Percentiles rank a stretch among this genome's conserved stretches.
These are phyloP conservation scores for Sebastes miniatus DNA, from an alignment of 2,797 vertebrate species.

Conservation along the genomic window DNA sequence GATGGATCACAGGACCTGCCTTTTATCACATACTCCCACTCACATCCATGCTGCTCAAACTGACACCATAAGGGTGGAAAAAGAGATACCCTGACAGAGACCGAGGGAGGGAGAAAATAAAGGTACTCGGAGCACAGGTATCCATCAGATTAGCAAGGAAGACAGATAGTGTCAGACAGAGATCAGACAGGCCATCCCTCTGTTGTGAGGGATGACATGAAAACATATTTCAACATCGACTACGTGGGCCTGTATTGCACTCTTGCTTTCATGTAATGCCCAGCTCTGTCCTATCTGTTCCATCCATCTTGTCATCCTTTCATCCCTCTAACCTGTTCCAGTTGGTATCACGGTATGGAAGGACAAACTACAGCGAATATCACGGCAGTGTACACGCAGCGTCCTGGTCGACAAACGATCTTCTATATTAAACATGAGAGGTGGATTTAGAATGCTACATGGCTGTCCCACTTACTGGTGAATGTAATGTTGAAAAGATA, in stretches of 20 bases:
- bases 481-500: neutral
- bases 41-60: slow-evolving; percentile 21
- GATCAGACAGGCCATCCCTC: slow-evolving; percentile 55
- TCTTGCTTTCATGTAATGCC: slow-evolving; percentile 66
- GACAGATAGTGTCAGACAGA: slow-evolving; percentile 56
- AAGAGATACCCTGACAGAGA: slow-evolving; percentile 8
- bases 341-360: slow-evolving; percentile 17
- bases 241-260: slow-evolving; percentile 23
- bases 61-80: slow-evolving; percentile 22
- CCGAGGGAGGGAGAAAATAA: slow-evolving; percentile 16
- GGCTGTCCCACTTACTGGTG: neutral
- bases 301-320: slow-evolving; percentile 53
- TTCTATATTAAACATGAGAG: neutral
- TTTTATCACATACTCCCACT: slow-evolving; percentile 44
- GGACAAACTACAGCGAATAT: slow-evolving; percentile 11
- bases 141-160: slow-evolving; percentile 73
- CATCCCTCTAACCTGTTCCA: slow-evolving; percentile 52
- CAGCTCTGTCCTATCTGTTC: slow-evolving; percentile 51
- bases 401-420: neutral
- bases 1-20: slow-evolving; percentile 26
- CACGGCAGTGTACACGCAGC: neutral
- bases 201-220: slow-evolving; percentile 57
- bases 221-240: slow-evolving; percentile 52
- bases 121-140: slow-evolving; percentile 44
- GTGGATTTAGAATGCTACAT: neutral